Evolutionary conservation across 2,797 vertebrate species (phyloP).

Genomic region (Poeciliopsis gracilis): DNA sequence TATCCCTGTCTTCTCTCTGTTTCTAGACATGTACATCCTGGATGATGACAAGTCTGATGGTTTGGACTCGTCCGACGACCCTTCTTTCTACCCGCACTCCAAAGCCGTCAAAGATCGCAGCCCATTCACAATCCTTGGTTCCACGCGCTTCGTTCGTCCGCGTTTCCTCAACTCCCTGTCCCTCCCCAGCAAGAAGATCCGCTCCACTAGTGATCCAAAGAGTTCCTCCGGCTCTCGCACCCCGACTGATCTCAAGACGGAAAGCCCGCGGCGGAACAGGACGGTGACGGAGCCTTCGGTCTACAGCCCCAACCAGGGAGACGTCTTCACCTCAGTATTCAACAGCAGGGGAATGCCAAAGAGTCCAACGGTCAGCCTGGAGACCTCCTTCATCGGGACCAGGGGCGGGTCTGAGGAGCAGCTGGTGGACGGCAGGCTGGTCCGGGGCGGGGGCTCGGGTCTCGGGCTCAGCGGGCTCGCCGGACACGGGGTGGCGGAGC

Average conservation of each 20-base stretch:
- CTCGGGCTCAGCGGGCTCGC: slow-evolving; percentile 74
- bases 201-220: slow-evolving; percentile 94
- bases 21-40: slow-evolving; percentile 93
- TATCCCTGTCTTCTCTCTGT: slow-evolving; percentile 3
- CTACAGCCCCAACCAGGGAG: slow-evolving; percentile 86
- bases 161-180: slow-evolving; percentile 94
- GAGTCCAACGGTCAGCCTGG: slow-evolving; percentile 90
- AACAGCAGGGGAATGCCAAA: slow-evolving; percentile 84
- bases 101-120: slow-evolving; percentile 93
- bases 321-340: slow-evolving; percentile 86
- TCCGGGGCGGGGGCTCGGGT: slow-evolving; percentile 77
- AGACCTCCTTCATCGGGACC: slow-evolving; percentile 92
- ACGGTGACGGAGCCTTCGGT: slow-evolving; percentile 93
- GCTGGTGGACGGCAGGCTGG: slow-evolving; percentile 85
- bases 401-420: slow-evolving; percentile 90
- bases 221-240: slow-evolving; percentile 78
- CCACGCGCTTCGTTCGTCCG: slow-evolving; percentile 91
- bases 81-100: slow-evolving; percentile 86
- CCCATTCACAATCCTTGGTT: slow-evolving; percentile 93
- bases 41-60: slow-evolving; percentile 92
- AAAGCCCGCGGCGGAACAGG: slow-evolving; percentile 86
- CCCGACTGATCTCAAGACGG: slow-evolving; percentile 84
- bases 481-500: slow-evolving; percentile 80
- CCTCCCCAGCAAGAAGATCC: slow-evolving; percentile 94
- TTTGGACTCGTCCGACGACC: slow-evolving; percentile 89